Conservation (phyloP, 2,113 vertebrate species). For the Rhynchopsitta pachyrhyncha region DNA sequence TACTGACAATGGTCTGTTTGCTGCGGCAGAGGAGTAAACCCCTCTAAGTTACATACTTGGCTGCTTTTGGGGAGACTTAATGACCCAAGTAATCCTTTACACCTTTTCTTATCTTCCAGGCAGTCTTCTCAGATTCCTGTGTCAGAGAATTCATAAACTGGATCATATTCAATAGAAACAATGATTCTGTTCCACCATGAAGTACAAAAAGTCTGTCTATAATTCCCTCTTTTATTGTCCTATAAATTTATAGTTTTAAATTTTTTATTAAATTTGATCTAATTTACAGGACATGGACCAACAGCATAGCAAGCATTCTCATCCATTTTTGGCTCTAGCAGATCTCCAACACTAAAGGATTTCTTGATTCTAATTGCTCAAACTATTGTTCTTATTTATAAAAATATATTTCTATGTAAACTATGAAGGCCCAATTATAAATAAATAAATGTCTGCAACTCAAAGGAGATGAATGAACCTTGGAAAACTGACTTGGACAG, state of each 20-base stretch:
- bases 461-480: background rate
- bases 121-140: background rate
- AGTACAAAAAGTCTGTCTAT: background rate
- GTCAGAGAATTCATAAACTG: background rate
- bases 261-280: background rate
- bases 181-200: background rate
- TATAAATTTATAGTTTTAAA: background rate
- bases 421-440: background rate
- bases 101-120: background rate
- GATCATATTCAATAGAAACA: background rate
- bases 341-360: background rate
- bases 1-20: background rate
- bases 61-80: background rate
- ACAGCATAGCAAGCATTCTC: background rate
- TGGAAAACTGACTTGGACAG: background rate
- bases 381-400: background rate
- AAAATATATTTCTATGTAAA: background rate
- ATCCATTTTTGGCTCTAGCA: background rate
- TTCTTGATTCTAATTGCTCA: background rate
- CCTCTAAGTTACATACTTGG: background rate
- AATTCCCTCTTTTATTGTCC: background rate
- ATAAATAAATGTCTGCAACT: background rate
- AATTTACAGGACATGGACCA: background rate
- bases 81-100: background rate
- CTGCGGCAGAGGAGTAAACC: background rate